Evolutionary conservation across 2,113 vertebrate genomes (phyloP), one percentile per base, ranked within the genome.

Genomic region (Tachysurus fulvidraco): DNA sequence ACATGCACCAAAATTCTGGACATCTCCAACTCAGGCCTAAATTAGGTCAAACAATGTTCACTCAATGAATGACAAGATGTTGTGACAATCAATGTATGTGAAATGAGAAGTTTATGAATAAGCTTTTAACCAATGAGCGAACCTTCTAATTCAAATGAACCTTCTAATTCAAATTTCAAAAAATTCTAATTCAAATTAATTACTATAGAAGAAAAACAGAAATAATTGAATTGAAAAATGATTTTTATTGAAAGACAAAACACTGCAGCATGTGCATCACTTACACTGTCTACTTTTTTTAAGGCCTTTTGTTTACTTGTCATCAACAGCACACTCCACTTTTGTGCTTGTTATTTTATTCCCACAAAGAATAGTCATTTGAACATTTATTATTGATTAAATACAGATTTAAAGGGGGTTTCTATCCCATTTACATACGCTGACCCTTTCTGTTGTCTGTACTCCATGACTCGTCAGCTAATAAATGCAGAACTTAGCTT

Each of bases 401-500:
- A 36, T n/a, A 78, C 9, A 23, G 7, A 71, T 36, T 71, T 10
- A 57, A 67, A 25, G 13, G 11, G 1, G 50, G 14, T 55, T 71
- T 73, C 28, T 44, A 21, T 12, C n/a, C 30, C 25, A 73, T 83
- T 17, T 19, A 57, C 28, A 5, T 30, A 64, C 76, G 21, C 25
- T 30, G 41, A 77, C 57, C 50, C 25, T 62, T 52, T 46, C 54
- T 67, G 13, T 13, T 67, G 3, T 67, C 30, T 83, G 41, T 64
- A 73, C 57, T 77, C 11, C 50, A 77, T 44, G 57, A 82, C 30
- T 88, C 54, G 79, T 83, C 21, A 50, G 10, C 55, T 6, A 62
- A 23, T 79, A 77, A 76, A 84, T 60, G 60, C 71, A 52, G 46
- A 86, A 54, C 60, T 57, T 13, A 12, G 69, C 17, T 83, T 62